Base-by-base conservation (phyloP, 2,888 invertebrate genomes). In the Lutraria lutraria region DNA sequence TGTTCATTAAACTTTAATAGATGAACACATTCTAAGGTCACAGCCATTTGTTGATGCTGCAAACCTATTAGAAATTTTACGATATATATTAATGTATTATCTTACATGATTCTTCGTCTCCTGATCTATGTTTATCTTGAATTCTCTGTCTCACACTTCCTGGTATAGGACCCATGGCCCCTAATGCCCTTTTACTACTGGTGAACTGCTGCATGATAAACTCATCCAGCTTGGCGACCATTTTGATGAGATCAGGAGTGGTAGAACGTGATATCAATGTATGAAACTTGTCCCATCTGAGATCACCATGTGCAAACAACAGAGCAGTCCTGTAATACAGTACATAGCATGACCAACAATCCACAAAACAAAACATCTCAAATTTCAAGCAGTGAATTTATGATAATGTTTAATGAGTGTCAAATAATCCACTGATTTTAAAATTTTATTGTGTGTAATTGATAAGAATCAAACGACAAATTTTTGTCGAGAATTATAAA, bases 201-300 rank as follows among this genome's bases (percentile, higher is more conserved):
- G 99, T 99, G 96, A 99, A 99, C 97, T 99, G 99, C 96, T 99
- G 99, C 91, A 98, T 98, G 97, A 99, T 99, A 97, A 99, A 99
- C 97, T 99, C 99, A 95, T 99, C 99, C 60, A 99, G 97, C 96
- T 99, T 99, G 93, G 98, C 98, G 96, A 98, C 99, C 98, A 99
- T 99, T 97, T 99, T 99, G 83, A 99, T 97, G 89, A 99, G 97
- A 97, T 99, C 99, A 0, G 99, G 99, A 0, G 99, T 99, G 0
- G 99, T 99, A 83, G 99, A 99, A 96, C 99, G 98, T 10, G 98
- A 99, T 96, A 99, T 99, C 97, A 99, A 98, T 94, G 99, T 97
- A 97, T 99, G 99, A 79, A 99, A 97, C 96, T 98, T 99, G 96
- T 99, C 99, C 99, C 99, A 99, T 91, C 98, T 91, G 86, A 99